Base-by-base conservation (phyloP, 2,797 vertebrate genomes). In the Falco rusticolus region DNA sequence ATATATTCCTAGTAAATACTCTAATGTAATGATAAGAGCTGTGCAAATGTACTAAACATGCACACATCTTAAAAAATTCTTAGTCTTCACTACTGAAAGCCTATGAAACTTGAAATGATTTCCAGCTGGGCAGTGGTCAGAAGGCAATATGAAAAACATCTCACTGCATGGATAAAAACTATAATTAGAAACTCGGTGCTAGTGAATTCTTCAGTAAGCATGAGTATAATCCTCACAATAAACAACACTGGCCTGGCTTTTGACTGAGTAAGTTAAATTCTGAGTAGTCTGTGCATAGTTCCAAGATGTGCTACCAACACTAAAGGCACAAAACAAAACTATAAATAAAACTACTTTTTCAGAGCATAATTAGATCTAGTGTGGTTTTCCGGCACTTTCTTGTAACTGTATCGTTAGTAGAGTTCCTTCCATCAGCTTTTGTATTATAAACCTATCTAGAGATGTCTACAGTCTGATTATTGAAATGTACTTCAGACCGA, bases 211-310 rank as follows among this genome's bases (percentile, higher is more conserved):
- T 97, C 96, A 97, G 92, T 94, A 95, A 96, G 84, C 93, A 95
- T 91, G 72, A 97, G 91, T 96, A 51, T 96, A 98, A 98, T 96
- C 91, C 93, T 93, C 92, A 97, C 89, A 96, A 97, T 94, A 97
- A 97, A 97, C 91, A 98, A 97, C 26, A 68, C 91, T 95, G 87
- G 95, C 87, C 97, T 97, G 90, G 96, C 94, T 97, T 98, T 97
- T 97, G 92, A 97, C 94, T 96, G 95, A 98, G 97, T 94, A 97
- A 97, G 97, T 97, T 97, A 97, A 97, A 97, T 89, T 95, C 87
- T 86, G 94, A 97, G 84, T 92, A 95, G 93, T 96, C 93, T 97
- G 95, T 97, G 96, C 96, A 96, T 84, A 97, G 97, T 94, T 97
- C 34, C 94, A 98, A 97, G 95, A 97, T 94, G 83, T 84, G 86